phyloP scores from a whole-genome alignment of 1,140 invertebrate species.

The Meloidogyne floridensis region DNA sequence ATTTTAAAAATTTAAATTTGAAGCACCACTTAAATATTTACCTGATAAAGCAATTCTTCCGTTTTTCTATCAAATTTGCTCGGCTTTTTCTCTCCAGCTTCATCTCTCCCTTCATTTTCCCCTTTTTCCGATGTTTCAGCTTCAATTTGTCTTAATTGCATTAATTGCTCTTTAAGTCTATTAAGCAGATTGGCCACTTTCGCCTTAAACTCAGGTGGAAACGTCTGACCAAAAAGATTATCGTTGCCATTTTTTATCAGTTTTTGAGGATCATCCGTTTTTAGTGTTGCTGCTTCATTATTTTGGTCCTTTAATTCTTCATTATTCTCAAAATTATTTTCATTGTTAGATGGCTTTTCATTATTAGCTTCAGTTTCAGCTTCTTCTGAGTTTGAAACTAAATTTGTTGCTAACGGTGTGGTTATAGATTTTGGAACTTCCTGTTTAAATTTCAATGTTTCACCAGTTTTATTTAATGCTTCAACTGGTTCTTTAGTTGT shows the following conservation, averaged over 20 bases:
- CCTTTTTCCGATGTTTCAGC: not conserved
- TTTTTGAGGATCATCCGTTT: not conserved
- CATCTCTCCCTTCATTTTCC: not conserved
- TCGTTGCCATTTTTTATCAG: not conserved
- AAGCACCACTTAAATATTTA: not conserved
- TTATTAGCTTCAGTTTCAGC: too few species aligned
- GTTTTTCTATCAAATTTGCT: not conserved
- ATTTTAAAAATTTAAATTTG: not conserved
- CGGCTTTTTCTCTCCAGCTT: not conserved
- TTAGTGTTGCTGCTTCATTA: too few species aligned
- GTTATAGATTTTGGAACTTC: not conserved
- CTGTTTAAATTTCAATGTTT: too few species aligned
- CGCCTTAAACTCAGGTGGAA: conserved; percentile 4
- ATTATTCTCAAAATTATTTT: not conserved
- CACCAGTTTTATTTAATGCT: too few species aligned
- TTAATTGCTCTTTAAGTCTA: conserved; percentile 27
- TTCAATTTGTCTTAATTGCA: conserved; percentile 17
- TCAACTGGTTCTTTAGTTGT: not conserved
- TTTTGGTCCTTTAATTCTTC: too few species aligned
- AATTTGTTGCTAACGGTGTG: not conserved
- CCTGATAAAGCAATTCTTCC: conserved; percentile 4
- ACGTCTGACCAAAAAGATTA: not conserved
- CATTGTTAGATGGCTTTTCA: too few species aligned
- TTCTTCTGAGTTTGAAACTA: not conserved
- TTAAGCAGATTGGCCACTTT: conserved; percentile 31